Base-by-base conservation (phyloP, 1,140 invertebrate species). In the Argopecten irradians region DNA sequence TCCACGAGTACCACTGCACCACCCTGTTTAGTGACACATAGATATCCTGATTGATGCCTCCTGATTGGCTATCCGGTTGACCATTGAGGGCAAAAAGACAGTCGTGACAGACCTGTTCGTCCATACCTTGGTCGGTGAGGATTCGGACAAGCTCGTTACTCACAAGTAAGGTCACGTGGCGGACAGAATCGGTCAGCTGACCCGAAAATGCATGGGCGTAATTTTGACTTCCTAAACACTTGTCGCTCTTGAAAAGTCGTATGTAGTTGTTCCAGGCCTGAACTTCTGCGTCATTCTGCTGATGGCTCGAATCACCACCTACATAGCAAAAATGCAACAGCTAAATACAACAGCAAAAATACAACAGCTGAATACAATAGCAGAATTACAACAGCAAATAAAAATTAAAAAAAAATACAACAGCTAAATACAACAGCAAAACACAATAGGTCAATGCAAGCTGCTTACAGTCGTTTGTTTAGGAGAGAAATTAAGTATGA, bases 201-300 rank as follows among this genome's bases (percentile, higher is more conserved):
- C 55, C 55, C n/a, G 55, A 28, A n/a, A 71, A 71, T 22, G 55
- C 14, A 11, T 71, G 55, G 28, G 28, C 22, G n/a, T 71, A 71
- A n/a, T 71, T 71, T n/a, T 71, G 55, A 71, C 55, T 71, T 8
- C 55, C 55, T 1, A 71, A 28, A 71, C 55, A 71, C 28, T 71
- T 71, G 55, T 71, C 55, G n/a, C 55, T 71, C 22, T 71, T 71
- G 55, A 28, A 71, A 22, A 71, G 55, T 16, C 55, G 55, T 71
- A 71, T 71, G 55, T 28, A 71, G 55, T 71, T 71, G 55, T 71
- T 71, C 55, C 55, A 71, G n/a, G 19, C 55, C n/a, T 71, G 55
- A 2, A 71, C 55, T 28, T 71, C 55, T 28, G 55, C 55, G 55
- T 71, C 55, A 71, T 71, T 71, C 28, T 71, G 55, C 28, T 71